These are phyloP conservation scores for Enteromius paludinosus DNA, from an alignment of 2,797 vertebrate genomes.

Conservation along the genomic window DNA sequence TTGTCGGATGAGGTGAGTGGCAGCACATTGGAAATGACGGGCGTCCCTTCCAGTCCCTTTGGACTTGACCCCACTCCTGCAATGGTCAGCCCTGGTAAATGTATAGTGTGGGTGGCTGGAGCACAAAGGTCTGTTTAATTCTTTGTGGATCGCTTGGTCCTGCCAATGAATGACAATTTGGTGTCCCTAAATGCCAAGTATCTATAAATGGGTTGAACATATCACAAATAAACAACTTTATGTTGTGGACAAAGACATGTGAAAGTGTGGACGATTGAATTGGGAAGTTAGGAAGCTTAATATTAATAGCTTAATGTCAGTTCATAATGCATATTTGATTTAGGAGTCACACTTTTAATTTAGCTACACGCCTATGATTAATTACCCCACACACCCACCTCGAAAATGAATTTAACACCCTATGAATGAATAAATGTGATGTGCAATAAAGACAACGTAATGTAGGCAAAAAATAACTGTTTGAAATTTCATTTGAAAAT, in stretches of 20 bases:
- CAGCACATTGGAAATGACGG: constrained; percentile 60
- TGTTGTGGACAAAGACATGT: background rate
- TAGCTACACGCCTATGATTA: constrained; percentile 6
- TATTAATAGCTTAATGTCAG: background rate
- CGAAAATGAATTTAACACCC: background rate
- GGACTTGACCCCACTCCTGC: constrained; percentile 65
- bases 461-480: background rate
- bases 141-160: constrained; percentile 43
- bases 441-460: too few relatives aligned
- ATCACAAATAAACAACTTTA: constrained; percentile 19
- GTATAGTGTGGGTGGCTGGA: constrained; percentile 49
- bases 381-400: background rate
- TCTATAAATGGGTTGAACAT: constrained; percentile 24
- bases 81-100: constrained; percentile 65
- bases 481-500: background rate
- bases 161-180: constrained; percentile 19
- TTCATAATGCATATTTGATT: constrained; percentile 11
- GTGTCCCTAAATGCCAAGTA: constrained; percentile 22
- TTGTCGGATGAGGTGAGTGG: background rate
- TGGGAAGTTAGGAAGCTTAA: background rate
- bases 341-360: background rate
- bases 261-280: background rate
- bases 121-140: constrained; percentile 60
- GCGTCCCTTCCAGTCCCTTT: constrained; percentile 61
- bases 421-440: background rate